phyloP scores from a whole-genome alignment of 2,797 vertebrate species.

The Benthosema pterotum region DNA sequence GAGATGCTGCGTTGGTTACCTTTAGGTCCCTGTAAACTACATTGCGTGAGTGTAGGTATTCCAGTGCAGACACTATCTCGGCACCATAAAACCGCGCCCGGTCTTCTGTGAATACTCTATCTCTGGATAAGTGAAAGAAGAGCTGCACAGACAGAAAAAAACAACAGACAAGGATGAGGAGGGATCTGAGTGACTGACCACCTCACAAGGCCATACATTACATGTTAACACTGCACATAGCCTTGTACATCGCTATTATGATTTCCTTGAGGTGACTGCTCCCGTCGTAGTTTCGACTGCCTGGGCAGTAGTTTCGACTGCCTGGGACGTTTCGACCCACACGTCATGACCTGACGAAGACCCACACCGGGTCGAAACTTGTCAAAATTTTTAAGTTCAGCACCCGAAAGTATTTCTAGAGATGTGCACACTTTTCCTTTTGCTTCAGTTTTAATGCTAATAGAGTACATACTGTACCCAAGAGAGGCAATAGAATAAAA shows the following conservation, averaged over 20 bases:
- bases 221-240: background rate
- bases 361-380: too few relatives aligned
- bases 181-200: background rate
- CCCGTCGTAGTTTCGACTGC: too few relatives aligned
- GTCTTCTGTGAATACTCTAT: constrained; percentile 93
- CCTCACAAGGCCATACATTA: background rate
- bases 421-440: too few relatives aligned
- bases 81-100: constrained; percentile 93
- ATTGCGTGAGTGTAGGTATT: constrained; percentile 92
- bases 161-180: background rate
- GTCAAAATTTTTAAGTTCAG: too few relatives aligned
- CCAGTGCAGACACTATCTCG: constrained; percentile 94
- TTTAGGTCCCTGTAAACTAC: constrained; percentile 97
- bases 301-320: too few relatives aligned
- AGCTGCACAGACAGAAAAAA: constrained; percentile 67
- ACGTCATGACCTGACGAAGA: too few relatives aligned
- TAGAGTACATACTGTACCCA: too few relatives aligned
- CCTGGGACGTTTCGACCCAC: too few relatives aligned
- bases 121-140: constrained; percentile 94
- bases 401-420: too few relatives aligned
- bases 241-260: too few relatives aligned
- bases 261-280: background rate
- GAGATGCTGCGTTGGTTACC: constrained; percentile 65
- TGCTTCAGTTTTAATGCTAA: background rate
- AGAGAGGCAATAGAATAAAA: background rate